phyloP scores from a whole-genome alignment of 2,113 vertebrate species.

The Gopherus flavomarginatus region DNA sequence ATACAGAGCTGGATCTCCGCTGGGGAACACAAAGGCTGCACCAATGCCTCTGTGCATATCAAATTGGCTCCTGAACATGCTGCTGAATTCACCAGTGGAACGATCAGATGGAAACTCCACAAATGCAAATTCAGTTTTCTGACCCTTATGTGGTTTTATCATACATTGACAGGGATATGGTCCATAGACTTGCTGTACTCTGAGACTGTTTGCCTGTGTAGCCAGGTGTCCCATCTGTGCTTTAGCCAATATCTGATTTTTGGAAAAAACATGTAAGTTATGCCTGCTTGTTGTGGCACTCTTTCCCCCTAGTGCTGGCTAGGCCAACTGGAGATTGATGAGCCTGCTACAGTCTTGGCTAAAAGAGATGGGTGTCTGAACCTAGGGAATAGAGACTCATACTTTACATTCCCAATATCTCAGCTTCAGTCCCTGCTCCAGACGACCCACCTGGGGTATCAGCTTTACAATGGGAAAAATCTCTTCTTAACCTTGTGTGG shows the following conservation, averaged over 20 bases:
- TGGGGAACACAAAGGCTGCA: fast-evolving
- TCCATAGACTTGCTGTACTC: background rate
- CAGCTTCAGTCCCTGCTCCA: no score
- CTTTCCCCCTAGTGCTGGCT: no score
- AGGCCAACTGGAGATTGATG: no score
- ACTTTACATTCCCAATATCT: no score
- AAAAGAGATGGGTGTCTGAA: no score
- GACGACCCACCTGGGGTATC: background rate
- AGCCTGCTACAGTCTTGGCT: no score
- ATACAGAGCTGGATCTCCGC: background rate
- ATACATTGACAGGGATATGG: background rate
- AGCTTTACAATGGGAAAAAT: background rate
- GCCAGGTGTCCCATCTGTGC: background rate
- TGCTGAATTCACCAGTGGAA: background rate
- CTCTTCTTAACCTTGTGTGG: background rate
- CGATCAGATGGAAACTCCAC: background rate
- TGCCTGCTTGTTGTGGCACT: no score
- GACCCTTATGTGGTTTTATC: background rate
- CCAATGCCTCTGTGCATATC: background rate
- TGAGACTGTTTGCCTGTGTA: background rate
- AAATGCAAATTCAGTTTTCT: background rate
- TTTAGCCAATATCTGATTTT: background rate
- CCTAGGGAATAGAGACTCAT: no score
- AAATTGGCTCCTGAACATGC: background rate
- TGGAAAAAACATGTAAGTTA: background rate